A percentile compares a stretch with the other conserved stretches of the same genome.
phyloP scores from a whole-genome alignment of 2,113 vertebrate species.

The Struthidea cinerea region DNA sequence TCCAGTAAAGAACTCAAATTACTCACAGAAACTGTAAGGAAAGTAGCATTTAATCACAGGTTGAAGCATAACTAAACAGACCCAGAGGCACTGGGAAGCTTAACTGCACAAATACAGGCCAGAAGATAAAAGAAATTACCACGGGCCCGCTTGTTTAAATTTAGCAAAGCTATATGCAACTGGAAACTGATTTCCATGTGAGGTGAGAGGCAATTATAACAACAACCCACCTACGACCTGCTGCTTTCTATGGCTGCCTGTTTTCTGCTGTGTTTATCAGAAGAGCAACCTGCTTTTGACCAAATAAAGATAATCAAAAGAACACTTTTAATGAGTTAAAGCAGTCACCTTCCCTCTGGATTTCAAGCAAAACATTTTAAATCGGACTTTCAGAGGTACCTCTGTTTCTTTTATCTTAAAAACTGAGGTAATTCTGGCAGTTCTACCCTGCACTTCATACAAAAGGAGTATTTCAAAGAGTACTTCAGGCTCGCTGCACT shows the following conservation, averaged over 20 bases:
- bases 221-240: not conserved
- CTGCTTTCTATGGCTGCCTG: not conserved
- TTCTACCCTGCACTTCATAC: not conserved
- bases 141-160: not conserved
- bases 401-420: conserved; percentile 5
- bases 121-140: not conserved
- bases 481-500: not conserved
- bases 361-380: not conserved
- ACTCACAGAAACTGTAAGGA: not conserved
- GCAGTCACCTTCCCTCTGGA: not conserved
- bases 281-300: not conserved
- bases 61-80: not conserved
- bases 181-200: not conserved
- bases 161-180: not conserved
- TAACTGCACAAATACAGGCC: not conserved
- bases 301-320: not conserved
- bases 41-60: not conserved
- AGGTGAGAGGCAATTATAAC: not conserved
- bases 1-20: not conserved
- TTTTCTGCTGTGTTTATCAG: not conserved
- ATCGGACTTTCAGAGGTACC: not conserved
- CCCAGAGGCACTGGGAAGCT: not conserved
- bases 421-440: conserved; percentile 31
- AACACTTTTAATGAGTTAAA: not conserved
- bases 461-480: not conserved